Conservation (phyloP, 2,888 invertebrate genomes). For the Macrosoma leucophasiata region DNA sequence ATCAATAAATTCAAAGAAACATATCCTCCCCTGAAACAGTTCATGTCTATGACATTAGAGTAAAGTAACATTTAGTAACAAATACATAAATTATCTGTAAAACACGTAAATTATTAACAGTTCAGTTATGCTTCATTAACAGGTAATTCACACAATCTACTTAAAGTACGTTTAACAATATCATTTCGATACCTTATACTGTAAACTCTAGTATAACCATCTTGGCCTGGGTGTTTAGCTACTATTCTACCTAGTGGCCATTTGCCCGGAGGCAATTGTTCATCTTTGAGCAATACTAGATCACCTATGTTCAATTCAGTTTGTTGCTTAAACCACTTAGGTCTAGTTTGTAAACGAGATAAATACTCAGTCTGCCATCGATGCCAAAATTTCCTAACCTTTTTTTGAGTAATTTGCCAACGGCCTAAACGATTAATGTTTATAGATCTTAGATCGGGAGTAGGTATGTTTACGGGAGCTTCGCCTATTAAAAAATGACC, state of each 20-base stretch:
- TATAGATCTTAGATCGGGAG: slow-evolving; percentile 2
- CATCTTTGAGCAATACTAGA: slow-evolving; percentile 22
- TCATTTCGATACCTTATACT: no score
- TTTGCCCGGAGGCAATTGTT: slow-evolving; percentile 22
- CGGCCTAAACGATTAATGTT: slow-evolving; percentile 14
- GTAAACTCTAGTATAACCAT: slow-evolving; percentile 25
- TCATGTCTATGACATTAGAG: no score
- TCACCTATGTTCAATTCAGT: slow-evolving; percentile 16
- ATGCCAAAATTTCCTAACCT: slow-evolving; percentile 22
- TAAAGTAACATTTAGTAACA: no score
- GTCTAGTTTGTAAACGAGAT: slow-evolving; percentile 17
- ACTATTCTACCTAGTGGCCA: slow-evolving; percentile 23
- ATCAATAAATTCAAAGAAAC: no score
- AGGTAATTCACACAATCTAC: no score
- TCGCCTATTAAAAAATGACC: slow-evolving; percentile 14
- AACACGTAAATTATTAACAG: no score
- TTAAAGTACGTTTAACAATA: no score
- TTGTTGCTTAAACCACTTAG: slow-evolving; percentile 19
- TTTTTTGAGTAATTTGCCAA: slow-evolving; percentile 23
- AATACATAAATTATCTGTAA: no score
- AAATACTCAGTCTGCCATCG: slow-evolving; percentile 26
- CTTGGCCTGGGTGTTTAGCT: slow-evolving; percentile 17
- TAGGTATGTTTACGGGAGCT: slow-evolving; percentile 11
- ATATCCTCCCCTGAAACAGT: no score
- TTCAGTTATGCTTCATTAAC: no score